Base-by-base conservation (phyloP, 2,888 invertebrate species). In the Pherbina coryleti region DNA sequence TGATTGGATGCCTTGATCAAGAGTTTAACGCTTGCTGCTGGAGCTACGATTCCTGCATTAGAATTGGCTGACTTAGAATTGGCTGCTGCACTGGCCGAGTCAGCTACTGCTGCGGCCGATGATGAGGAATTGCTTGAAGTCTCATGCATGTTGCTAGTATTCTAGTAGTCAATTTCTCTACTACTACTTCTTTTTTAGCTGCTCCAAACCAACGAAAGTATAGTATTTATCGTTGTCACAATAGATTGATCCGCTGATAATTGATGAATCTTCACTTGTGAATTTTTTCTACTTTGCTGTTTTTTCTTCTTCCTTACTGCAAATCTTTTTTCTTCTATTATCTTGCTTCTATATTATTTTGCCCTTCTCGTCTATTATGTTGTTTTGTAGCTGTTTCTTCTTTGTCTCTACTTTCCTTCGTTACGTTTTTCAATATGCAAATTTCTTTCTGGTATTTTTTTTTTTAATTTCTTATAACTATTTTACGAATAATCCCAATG, bases 1-100 rank as follows among this genome's bases (percentile, higher is more conserved):
- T 98, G 98, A 92, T 97, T 97, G 55, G 97, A 88, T n/a, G 87
- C 87, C 73, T 88, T 87, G 76, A 87, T 87, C 78, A 87, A 80
- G 14, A 87, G 83, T 49, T 84, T 82, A 25, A 87, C 83, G 79
- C 80, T 83, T 76, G 81, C 81, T 17, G 76, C 72, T 72, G 72
- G 37, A 22, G 71, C 64, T 22, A 66, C 71, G 70, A 22, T 49
- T 17, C 31, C 57, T 8, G 72, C 72, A 2, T 25, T 72, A 3
- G 72, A 67, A 2, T 25, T 72, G 1, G 31, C 19, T 70, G 67
- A 78, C 71, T 17, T 64, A n/a, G 74, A 75, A 7, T 80, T 80
- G 9, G 77, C 75, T 22, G 79, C 79, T 44, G 81, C 66, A 69
- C 81, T 80, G n/a, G 80, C 81, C 25, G 81, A 79, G 79, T 86